phyloP scores from a whole-genome alignment of 2,888 invertebrate genomes.

The Lypha dubia region DNA sequence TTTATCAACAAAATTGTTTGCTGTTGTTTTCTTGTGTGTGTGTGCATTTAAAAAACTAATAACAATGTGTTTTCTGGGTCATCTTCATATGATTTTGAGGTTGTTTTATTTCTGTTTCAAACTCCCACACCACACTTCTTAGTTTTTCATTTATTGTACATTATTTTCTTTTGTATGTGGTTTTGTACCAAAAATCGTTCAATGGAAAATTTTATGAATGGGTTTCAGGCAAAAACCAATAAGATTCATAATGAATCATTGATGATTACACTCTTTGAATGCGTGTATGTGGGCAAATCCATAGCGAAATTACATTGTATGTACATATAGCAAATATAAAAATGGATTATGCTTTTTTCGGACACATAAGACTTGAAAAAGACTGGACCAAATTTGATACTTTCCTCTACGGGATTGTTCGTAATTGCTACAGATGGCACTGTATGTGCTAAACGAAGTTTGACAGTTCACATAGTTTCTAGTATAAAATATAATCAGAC shows the following conservation, averaged over 20 bases:
- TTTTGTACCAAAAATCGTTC: constrained; percentile 8
- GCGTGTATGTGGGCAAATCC: no score
- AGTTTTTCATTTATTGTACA: constrained; percentile 6
- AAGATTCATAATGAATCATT: not conserved
- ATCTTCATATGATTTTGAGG: not conserved
- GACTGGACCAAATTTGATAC: no score
- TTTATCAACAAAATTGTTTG: constrained; percentile 73
- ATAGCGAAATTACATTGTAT: no score
- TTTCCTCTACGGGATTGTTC: no score
- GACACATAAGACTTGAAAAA: no score
- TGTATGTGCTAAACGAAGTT: no score
- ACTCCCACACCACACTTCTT: not conserved
- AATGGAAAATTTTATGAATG: constrained; percentile 61
- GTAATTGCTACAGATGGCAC: no score
- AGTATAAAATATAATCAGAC: no score
- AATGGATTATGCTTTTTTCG: no score
- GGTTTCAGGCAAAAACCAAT: not conserved
- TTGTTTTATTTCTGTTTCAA: not conserved
- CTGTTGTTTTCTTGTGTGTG: not conserved
- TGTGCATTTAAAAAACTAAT: constrained; percentile 9
- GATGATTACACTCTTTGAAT: not conserved
- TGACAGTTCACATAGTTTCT: no score
- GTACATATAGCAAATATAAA: no score
- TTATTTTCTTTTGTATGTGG: not conserved
- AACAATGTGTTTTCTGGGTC: constrained; percentile 13